These are phyloP conservation scores for Malurus leucopterus DNA, from an alignment of 2,797 vertebrate species.

Conservation along the genomic window DNA sequence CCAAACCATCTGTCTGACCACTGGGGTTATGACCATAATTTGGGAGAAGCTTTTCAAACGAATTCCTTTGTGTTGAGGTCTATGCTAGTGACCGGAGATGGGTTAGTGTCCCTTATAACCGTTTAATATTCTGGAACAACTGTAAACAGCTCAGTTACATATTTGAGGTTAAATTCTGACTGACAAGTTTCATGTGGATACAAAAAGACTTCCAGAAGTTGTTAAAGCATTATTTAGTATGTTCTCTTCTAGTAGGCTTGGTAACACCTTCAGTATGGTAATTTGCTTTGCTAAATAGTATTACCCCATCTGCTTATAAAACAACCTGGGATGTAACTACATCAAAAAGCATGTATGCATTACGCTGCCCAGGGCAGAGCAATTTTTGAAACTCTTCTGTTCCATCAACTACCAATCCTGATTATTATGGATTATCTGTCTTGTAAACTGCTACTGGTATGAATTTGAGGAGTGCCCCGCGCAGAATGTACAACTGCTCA, in stretches of 20 bases:
- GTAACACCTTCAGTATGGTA: background rate
- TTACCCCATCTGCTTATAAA: background rate
- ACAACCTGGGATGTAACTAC: background rate
- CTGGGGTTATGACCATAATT: background rate
- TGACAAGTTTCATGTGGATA: background rate
- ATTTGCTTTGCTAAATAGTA: background rate
- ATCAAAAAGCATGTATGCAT: background rate
- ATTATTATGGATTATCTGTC: background rate
- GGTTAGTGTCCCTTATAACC: background rate
- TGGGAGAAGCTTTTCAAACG: constrained; percentile 13
- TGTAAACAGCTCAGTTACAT: background rate
- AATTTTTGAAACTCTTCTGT: background rate
- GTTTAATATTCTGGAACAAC: background rate
- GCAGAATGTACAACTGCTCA: background rate
- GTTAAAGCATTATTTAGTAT: background rate
- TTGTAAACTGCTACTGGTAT: background rate
- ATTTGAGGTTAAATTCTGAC: background rate
- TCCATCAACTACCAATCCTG: background rate
- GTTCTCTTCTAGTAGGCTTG: background rate
- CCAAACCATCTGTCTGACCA: background rate
- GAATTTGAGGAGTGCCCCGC: background rate
- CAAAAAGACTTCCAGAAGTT: background rate
- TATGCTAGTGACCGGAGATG: background rate
- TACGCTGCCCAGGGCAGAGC: background rate
- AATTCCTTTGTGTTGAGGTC: constrained; percentile 26